A percentile compares a stretch with the other conserved stretches of the same genome.
Evolutionary conservation across 2,113 vertebrate genomes (phyloP).

Genomic region (Tringa solitaria): DNA sequence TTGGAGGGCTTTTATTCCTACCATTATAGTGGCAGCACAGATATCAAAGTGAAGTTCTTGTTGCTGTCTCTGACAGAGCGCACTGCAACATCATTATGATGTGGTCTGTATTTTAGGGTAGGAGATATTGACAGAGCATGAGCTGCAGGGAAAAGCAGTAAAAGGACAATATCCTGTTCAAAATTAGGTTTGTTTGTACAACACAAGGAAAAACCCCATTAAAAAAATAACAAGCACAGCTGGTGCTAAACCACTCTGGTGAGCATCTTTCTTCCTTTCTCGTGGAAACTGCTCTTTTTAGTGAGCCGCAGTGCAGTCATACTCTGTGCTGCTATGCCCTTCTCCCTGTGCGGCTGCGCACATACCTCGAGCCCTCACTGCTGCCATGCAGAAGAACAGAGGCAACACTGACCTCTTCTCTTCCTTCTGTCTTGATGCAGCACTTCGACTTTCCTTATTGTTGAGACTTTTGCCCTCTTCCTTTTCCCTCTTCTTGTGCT

Average conservation of each 20-base stretch:
- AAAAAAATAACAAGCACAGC: background rate
- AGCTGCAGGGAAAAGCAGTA: background rate
- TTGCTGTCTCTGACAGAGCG: background rate
- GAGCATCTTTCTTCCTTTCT: background rate
- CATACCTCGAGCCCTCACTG: rapidly evolving
- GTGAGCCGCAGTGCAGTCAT: background rate
- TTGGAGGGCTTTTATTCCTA: background rate
- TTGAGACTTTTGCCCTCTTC: background rate
- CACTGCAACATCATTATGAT: background rate
- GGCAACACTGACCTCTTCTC: background rate
- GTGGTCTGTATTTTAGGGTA: background rate
- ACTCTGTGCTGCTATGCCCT: background rate
- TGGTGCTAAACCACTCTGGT: background rate
- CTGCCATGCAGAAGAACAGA: background rate
- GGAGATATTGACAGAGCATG: background rate
- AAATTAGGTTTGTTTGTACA: background rate
- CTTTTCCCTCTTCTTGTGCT: background rate
- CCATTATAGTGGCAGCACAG: background rate
- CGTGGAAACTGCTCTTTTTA: background rate
- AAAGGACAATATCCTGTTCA: background rate
- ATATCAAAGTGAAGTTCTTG: background rate
- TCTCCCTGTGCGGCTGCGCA: background rate
- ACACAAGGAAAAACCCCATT: background rate
- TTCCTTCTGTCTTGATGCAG: background rate
- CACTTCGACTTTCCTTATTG: background rate